Percentiles rank a stretch among this genome's conserved stretches.
phyloP scores from a whole-genome alignment of 2,888 invertebrate genomes.

The Andrena dorsata region DNA sequence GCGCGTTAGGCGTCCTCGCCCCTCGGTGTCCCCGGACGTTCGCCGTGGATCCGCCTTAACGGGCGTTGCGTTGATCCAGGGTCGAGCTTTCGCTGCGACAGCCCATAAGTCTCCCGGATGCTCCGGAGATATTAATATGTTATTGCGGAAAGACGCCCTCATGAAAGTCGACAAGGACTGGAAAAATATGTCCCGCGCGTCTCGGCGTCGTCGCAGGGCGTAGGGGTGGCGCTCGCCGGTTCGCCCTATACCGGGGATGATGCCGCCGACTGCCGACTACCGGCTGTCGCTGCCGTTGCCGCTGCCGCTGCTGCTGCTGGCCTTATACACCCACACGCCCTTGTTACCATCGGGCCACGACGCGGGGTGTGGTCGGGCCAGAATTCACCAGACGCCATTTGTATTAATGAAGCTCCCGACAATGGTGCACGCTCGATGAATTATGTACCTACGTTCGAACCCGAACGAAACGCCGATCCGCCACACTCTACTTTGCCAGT shows the following conservation, averaged over 20 bases:
- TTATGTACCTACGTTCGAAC: constrained; percentile 85
- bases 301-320: constrained; percentile 12
- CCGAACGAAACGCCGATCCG: constrained; percentile 77
- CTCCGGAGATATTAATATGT: constrained; percentile 84
- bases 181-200: constrained; percentile 83
- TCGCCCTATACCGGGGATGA: constrained; percentile 61
- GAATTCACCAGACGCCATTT: constrained; percentile 85
- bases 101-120: constrained; percentile 79
- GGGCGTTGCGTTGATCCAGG: constrained; percentile 77
- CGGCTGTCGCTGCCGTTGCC: constrained; percentile 12
- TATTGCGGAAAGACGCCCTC: constrained; percentile 85
- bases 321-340: constrained; percentile 55
- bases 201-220: constrained; percentile 58
- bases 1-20: constrained; percentile 45
- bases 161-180: constrained; percentile 85
- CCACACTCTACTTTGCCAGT: constrained; percentile 66
- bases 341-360: constrained; percentile 66
- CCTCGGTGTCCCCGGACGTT: constrained; percentile 34
- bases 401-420: constrained; percentile 85
- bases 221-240: constrained; percentile 34
- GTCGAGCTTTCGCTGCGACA: constrained; percentile 74
- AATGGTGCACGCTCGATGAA: constrained; percentile 84
- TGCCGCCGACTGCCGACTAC: constrained; percentile 45
- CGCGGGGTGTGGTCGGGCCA: constrained; percentile 71
- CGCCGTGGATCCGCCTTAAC: constrained; percentile 73